These are phyloP conservation scores for Ceratitis capitata DNA, from an alignment of 1,140 invertebrate genomes.

Conservation along the genomic window DNA sequence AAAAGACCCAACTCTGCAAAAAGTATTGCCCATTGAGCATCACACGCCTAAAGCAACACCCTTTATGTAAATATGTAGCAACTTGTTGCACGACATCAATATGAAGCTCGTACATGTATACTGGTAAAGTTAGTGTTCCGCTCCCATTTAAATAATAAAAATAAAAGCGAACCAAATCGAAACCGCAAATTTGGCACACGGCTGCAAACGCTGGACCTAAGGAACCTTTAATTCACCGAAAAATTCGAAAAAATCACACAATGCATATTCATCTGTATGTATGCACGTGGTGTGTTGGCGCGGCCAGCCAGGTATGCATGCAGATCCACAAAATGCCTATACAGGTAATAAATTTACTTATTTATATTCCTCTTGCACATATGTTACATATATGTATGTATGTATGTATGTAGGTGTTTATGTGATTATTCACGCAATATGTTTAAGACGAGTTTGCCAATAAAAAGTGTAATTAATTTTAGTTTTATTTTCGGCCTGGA, in stretches of 20 bases:
- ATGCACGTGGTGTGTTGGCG: background rate
- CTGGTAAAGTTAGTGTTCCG: background rate
- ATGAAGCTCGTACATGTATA: background rate
- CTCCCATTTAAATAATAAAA: background rate
- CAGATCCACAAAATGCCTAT: too few species aligned
- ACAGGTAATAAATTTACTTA: too few species aligned
- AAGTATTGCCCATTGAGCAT: too few species aligned
- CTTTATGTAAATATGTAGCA: too few species aligned
- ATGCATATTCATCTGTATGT: too few species aligned
- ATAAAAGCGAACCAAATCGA: background rate
- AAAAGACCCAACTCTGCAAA: too few species aligned
- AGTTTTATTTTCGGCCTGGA: background rate
- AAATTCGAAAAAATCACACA: background rate
- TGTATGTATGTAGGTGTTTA: too few species aligned
- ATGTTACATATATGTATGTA: background rate
- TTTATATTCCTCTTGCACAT: too few species aligned
- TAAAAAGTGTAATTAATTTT: background rate
- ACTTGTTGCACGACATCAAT: background rate
- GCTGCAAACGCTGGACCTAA: background rate
- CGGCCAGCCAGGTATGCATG: too few species aligned
- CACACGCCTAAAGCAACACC: too few species aligned
- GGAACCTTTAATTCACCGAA: background rate
- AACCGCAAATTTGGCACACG: background rate
- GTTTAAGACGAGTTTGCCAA: background rate
- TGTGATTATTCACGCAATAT: background rate